These are phyloP conservation scores for Chalcis sispes DNA, from an alignment of 2,888 invertebrate genomes.

Conservation along the genomic window DNA sequence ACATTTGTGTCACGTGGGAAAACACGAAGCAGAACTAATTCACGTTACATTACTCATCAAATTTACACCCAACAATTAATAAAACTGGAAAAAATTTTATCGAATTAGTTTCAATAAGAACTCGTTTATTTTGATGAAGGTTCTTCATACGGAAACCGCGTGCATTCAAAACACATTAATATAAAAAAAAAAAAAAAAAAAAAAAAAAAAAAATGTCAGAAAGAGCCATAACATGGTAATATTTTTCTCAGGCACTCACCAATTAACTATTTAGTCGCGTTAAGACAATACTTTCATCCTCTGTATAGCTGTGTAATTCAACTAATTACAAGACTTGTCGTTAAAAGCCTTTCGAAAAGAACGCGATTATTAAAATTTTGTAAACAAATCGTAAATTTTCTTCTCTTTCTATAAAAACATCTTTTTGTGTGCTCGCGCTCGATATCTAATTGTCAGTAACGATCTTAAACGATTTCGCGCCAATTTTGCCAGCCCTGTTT, in stretches of 20 bases:
- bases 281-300: slow-evolving; percentile 16
- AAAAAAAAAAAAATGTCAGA: no score
- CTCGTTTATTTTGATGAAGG: slow-evolving; percentile 35
- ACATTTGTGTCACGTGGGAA: slow-evolving; percentile 38
- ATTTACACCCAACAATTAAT: neutral
- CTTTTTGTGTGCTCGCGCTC: neutral
- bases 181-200: no score
- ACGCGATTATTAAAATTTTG: slow-evolving; percentile 14
- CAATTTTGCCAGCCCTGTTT: slow-evolving; percentile 31
- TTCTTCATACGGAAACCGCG: neutral
- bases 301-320: slow-evolving; percentile 11
- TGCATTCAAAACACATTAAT: slow-evolving; percentile 18
- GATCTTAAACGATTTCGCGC: slow-evolving; percentile 10
- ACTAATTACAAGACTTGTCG: neutral
- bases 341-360: neutral
- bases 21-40: slow-evolving; percentile 35
- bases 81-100: slow-evolving; percentile 13
- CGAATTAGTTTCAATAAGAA: slow-evolving; percentile 37
- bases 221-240: no score
- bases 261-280: slow-evolving; percentile 31
- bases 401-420: neutral
- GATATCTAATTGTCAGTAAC: neutral
- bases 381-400: slow-evolving; percentile 10
- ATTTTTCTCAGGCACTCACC: slow-evolving; percentile 20
- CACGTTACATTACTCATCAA: slow-evolving; percentile 43